Percentiles rank a stretch among this genome's conserved stretches.
phyloP scores from a whole-genome alignment of 2,888 invertebrate genomes.

The Strigamia maritima region DNA sequence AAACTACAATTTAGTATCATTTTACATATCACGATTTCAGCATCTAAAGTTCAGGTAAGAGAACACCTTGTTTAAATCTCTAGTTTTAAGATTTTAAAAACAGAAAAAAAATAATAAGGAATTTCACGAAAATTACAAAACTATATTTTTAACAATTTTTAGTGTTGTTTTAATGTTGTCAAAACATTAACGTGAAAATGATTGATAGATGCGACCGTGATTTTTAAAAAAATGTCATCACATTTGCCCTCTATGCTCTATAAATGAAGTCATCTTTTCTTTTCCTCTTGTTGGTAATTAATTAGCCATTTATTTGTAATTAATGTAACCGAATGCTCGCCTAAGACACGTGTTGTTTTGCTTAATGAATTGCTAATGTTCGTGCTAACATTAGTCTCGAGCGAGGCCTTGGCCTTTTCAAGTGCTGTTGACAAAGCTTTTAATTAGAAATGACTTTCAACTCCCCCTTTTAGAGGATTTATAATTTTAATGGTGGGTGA shows the following conservation, averaged over 20 bases:
- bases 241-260: neutral
- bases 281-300: conserved; percentile 32
- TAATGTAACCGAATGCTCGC: conserved; percentile 31
- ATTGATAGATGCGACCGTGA: neutral
- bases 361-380: conserved; percentile 34
- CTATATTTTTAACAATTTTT: neutral
- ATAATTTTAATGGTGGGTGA: conserved; percentile 28
- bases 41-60: conserved; percentile 5
- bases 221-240: conserved; percentile 1
- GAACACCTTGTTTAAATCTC: neutral
- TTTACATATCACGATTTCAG: neutral
- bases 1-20: neutral
- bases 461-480: conserved; percentile 29
- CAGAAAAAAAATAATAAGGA: neutral
- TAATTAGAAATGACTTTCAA: conserved; percentile 34
- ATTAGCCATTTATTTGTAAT: conserved; percentile 34
- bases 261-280: conserved; percentile 24
- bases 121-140: neutral
- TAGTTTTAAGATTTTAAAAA: neutral
- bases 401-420: conserved; percentile 34
- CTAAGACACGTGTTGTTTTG: conserved; percentile 34
- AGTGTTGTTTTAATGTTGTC: neutral
- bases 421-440: conserved; percentile 34
- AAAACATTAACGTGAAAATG: neutral
- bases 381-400: conserved; percentile 34